Evolutionary conservation across 2,888 invertebrate species (phyloP), one percentile per base, ranked within the genome.

Genomic region (Amiota mariae): DNA sequence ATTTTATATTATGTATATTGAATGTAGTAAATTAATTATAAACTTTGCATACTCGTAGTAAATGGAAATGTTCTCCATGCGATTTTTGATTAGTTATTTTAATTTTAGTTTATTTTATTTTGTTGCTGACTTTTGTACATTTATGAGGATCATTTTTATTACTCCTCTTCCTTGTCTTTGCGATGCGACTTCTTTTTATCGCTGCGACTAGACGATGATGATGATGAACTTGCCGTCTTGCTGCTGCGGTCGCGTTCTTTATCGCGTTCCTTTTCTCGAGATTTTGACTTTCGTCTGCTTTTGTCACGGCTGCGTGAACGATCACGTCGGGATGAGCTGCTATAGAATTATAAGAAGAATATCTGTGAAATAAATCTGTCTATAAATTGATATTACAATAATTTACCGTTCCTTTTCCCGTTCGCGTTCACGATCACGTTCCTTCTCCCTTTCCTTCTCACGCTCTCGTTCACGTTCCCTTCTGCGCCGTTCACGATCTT

Each of bases 121-220:
- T 12, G 24, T 61, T 24, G n/a, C 12, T 54, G 13, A 2, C 18
- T 61, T 61, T 61, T 61, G 24, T n/a, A 54, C 15, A 12, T 18
- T 12, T 24, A 63, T 63, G 20, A 15, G 20, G 13, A n/a, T 63
- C 36, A 36, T 12, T 6, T 59, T 4, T 18, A 36, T 80, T 91
- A 94, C 90, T 94, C 93, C 67, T 93, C 93, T 56, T 95, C 95
- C 78, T 94, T 93, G 64, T 94, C 93, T 80, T 95, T 94, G 56
- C 95, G 93, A 84, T 95, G 93, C 15, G 92, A 91, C 88, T 92
- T 92, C 91, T 94, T 94, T 90, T 94, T 94, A 71, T 93, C 92
- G 76, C 91, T 90, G 61, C 88, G 84, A 76, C 83, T 85, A 56
- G 87, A 81, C 10, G 85, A 78, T 20, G 87, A 79, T 3, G 85